Evolutionary conservation across 2,113 vertebrate species (phyloP).

Genomic region (Ammodramus savannarum): DNA sequence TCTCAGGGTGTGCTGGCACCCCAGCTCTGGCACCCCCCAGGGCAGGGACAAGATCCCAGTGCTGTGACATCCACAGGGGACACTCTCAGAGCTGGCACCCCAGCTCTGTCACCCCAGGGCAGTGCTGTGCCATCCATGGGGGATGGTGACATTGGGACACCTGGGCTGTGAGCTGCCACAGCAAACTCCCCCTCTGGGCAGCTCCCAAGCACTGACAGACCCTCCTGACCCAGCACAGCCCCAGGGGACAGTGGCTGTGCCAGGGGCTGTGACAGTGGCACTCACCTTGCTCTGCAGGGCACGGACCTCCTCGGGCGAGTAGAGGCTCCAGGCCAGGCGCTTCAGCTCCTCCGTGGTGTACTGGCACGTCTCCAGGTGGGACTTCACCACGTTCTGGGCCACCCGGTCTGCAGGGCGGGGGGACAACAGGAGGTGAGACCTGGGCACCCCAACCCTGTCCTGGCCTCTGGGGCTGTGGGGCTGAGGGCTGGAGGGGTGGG

Average conservation of each 20-base stretch:
- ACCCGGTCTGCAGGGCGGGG: constrained; percentile 75
- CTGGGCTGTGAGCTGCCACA: not conserved
- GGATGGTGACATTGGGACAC: not conserved
- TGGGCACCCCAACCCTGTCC: accelerated
- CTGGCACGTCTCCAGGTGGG: constrained; percentile 87
- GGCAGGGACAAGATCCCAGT: too few relatives aligned
- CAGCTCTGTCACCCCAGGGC: accelerated
- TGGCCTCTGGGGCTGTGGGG: not conserved
- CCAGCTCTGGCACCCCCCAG: too few relatives aligned
- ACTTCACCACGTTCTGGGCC: constrained; percentile 87
- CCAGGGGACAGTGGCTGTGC: not conserved
- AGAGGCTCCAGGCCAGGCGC: constrained; percentile 81
- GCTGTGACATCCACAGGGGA: not conserved
- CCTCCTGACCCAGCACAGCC: not conserved
- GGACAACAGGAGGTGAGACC: accelerated
- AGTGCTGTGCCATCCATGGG: accelerated
- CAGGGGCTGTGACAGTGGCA: not conserved
- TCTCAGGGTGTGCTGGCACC: too few relatives aligned
- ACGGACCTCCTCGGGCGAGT: constrained; percentile 83
- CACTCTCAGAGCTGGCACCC: not conserved
- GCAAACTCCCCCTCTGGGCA: accelerated
- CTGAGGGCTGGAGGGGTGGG: not conserved
- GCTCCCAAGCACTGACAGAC: not conserved
- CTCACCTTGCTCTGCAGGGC: constrained; percentile 82
- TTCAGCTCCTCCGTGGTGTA: constrained; percentile 87